Evolutionary conservation across 2,888 invertebrate species (phyloP).

Genomic region (Ligdia adustata): DNA sequence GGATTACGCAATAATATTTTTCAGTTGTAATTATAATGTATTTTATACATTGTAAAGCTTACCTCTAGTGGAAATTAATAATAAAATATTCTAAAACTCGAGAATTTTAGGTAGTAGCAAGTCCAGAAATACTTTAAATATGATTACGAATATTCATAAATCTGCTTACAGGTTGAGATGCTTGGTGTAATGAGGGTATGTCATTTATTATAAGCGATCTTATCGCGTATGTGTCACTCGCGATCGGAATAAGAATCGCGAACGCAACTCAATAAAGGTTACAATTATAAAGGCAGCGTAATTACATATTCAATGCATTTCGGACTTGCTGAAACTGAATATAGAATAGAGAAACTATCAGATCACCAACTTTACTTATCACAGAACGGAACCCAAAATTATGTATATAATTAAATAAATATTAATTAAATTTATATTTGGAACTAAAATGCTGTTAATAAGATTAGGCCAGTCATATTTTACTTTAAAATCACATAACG

Average conservation of each 20-base stretch:
- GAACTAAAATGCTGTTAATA: not conserved
- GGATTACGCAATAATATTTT: conserved; percentile 13
- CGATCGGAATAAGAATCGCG: not conserved
- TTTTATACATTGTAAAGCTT: conserved; percentile 28
- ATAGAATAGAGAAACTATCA: conserved; percentile 13
- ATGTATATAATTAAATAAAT: conserved; percentile 8
- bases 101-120: not conserved
- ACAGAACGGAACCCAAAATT: conserved; percentile 35
- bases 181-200: not conserved
- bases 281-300: not conserved
- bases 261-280: not conserved
- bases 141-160: not conserved
- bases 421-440: not conserved
- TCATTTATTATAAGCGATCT: too few species aligned
- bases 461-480: not conserved
- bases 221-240: too few species aligned
- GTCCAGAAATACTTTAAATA: not conserved
- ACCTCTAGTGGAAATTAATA: conserved; percentile 19
- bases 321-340: not conserved
- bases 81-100: conserved; percentile 1
- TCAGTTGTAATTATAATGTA: conserved; percentile 20
- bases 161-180: not conserved
- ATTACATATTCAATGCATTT: not conserved
- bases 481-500: too few species aligned
- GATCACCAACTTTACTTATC: conserved; percentile 35